Evolutionary conservation across 2,888 invertebrate genomes (phyloP), one percentile per base, ranked within the genome.

Genomic region (Pristionchus exspectatus): DNA sequence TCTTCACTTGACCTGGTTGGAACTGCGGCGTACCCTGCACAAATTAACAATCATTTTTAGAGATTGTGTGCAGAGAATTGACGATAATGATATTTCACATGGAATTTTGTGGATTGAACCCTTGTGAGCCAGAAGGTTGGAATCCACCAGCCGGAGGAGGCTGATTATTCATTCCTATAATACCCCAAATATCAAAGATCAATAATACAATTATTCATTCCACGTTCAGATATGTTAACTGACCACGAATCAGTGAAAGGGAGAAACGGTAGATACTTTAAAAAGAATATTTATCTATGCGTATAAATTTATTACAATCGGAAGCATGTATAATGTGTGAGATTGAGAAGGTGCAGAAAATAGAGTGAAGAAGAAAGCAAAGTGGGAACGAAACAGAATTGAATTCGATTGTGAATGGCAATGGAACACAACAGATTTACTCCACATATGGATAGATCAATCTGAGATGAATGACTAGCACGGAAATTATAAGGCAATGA

Each of bases 391-490:
- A 81, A 81, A 81, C 81, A 38, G 74, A 77, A 77, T 77, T 81
- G n/a, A 81, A 81, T 74, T 74, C 74, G 74, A 50, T 81, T 81
- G 81, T 81, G 81, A 81, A 81, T 81, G 81, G 81, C 81, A 81
- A 81, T 81, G 81, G 81, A 81, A 81, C 50, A 81, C 81, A 44
- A 81, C 81, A 81, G 81, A 81, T 81, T 81, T 81, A 81, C 81
- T 81, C 81, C 81, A 81, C n/a, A n/a, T n/a, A 77, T 24, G 38
- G 74, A 21, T 38, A 44, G 44, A 54, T 81, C 81, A 81, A 81
- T 81, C 81, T 81, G 81, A 74, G 81, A 81, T 54, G 44, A 44
- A 81, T 81, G 81, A 81, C 81, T 81, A 81, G 81, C 81, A 81
- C 50, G 38, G 84, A 85, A 59, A 83, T 56, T 16, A 85, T 85